phyloP scores from a whole-genome alignment of 2,797 vertebrate species.

The Distichodus sexfasciatus region DNA sequence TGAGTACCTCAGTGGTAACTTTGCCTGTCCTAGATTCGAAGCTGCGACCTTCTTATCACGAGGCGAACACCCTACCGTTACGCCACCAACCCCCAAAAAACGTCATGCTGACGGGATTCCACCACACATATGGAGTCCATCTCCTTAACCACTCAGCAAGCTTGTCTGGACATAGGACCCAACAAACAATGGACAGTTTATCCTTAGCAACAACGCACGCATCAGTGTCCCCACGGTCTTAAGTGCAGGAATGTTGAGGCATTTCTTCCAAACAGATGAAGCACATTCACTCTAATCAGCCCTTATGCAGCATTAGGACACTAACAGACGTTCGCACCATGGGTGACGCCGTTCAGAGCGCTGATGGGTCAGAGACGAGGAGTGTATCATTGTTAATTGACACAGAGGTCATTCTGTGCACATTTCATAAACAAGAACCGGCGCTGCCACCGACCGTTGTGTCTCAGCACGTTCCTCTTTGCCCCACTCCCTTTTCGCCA shows the following conservation, averaged over 20 bases:
- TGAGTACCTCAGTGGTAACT: no score
- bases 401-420: constrained; percentile 1
- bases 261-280: constrained; percentile 45
- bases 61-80: no score
- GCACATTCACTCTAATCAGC: constrained; percentile 52
- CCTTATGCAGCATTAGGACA: constrained; percentile 38
- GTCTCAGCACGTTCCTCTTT: constrained; percentile 35
- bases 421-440: constrained; percentile 27
- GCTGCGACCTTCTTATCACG: no score
- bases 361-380: neutral
- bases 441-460: constrained; percentile 16
- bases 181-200: no score
- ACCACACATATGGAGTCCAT: no score
- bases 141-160: no score
- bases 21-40: no score
- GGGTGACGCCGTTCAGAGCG: neutral
- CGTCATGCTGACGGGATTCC: no score
- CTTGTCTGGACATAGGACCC: constrained; percentile 22
- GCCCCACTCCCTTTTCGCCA: neutral
- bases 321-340: neutral
- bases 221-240: constrained; percentile 37
- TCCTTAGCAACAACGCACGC: no score
- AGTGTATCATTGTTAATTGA: constrained; percentile 19
- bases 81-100: no score
- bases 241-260: constrained; percentile 51